A percentile compares a stretch with the other conserved stretches of the same genome.
phyloP scores from a whole-genome alignment of 1,140 invertebrate species.

The Harlomillsia oculata region DNA sequence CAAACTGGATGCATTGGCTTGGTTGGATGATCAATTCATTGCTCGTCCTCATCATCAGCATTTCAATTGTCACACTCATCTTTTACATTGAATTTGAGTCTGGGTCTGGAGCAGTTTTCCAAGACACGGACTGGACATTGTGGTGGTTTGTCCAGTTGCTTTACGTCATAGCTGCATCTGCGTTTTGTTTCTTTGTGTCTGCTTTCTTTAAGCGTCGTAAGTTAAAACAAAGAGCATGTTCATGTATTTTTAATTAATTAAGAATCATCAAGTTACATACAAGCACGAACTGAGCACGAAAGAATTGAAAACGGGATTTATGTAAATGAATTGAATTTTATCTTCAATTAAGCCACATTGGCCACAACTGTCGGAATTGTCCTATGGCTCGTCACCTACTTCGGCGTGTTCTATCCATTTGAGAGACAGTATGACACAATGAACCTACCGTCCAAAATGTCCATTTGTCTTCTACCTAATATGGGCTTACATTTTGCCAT shows the following conservation, averaged over 20 bases:
- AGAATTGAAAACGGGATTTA: too few species aligned
- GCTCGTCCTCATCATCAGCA: neutral
- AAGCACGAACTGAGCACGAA: too few species aligned
- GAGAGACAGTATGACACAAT: constrained; percentile 11
- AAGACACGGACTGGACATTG: constrained; percentile 18
- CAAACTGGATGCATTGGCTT: too few species aligned
- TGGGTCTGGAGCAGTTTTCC: constrained; percentile 18
- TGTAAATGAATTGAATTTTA: too few species aligned
- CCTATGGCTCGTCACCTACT: constrained; percentile 19
- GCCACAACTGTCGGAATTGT: constrained; percentile 26
- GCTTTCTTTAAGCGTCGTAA: constrained; percentile 28
- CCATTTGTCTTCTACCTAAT: constrained; percentile 17
- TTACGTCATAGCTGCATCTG: constrained; percentile 15
- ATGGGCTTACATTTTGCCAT: constrained; percentile 19
- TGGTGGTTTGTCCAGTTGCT: constrained; percentile 28
- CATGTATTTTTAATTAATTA: too few species aligned
- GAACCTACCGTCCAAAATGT: constrained; percentile 7
- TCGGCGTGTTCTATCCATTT: neutral
- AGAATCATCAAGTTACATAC: too few species aligned
- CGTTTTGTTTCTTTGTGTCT: constrained; percentile 28
- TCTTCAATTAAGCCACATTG: constrained; percentile 25
- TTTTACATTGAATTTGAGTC: constrained; percentile 18
- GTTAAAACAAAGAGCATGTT: too few species aligned
- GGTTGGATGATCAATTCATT: neutral
- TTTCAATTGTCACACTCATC: constrained; percentile 18